phyloP scores from a whole-genome alignment of 2,888 invertebrate species.

The Mythimna vitellina region DNA sequence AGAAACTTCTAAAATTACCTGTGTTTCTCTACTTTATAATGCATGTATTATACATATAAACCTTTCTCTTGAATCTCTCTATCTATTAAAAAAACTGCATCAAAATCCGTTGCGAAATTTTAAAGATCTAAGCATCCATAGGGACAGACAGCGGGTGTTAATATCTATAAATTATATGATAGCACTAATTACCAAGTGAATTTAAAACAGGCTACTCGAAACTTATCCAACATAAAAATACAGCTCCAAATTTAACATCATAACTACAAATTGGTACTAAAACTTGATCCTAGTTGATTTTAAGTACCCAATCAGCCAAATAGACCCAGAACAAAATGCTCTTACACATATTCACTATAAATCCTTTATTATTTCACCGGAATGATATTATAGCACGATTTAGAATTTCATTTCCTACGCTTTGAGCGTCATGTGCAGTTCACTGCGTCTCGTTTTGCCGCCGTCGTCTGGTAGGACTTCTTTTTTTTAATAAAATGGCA shows the following conservation, averaged over 20 bases:
- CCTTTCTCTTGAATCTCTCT: no score
- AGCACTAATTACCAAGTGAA: no score
- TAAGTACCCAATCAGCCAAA: slow-evolving; percentile 23
- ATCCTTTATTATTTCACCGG: slow-evolving; percentile 65
- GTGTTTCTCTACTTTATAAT: no score
- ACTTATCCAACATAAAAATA: background rate
- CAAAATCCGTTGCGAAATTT: no score
- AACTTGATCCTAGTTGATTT: background rate
- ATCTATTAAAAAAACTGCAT: no score
- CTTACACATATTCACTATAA: slow-evolving; percentile 53
- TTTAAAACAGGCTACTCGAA: background rate
- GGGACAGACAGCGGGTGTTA: no score
- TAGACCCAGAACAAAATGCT: slow-evolving; percentile 17
- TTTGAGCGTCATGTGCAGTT: slow-evolving; percentile 75
- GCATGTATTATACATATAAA: no score
- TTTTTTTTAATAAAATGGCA: slow-evolving; percentile 30
- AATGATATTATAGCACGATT: slow-evolving; percentile 69
- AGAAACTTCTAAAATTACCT: no score
- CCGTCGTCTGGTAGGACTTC: slow-evolving; percentile 26
- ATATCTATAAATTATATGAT: no score
- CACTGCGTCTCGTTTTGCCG: slow-evolving; percentile 65
- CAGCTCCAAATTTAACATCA: background rate
- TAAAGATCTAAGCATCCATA: no score
- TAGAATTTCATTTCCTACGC: slow-evolving; percentile 74
- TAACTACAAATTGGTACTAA: slow-evolving; percentile 1